Base-by-base conservation (phyloP, 2,113 vertebrate genomes). In the Numenius arquata region DNA sequence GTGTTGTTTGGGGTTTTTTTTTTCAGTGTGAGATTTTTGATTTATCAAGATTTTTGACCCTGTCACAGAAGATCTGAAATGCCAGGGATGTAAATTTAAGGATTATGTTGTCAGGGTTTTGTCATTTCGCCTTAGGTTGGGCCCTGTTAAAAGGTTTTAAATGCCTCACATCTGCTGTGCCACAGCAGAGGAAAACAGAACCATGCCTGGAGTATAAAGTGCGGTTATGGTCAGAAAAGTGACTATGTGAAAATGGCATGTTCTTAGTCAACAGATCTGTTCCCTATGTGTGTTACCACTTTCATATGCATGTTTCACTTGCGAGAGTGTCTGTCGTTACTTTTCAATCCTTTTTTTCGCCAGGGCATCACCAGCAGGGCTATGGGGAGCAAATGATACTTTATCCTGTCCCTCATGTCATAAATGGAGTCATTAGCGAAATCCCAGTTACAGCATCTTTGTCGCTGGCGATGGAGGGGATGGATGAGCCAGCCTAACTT, bases 161-260 rank as follows among this genome's bases (percentile, higher is more conserved):
- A 91, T 72, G 63, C 30, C 91, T 95, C 79, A 80, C 80, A 88
- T 94, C 72, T 97, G 90, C 90, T 92, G 20, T 94, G 62, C 78
- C 82, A 74, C 45, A 76, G 66, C 53, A 61, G 43, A 95, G 61
- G 58, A 90, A 94, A 96, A 74, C 66, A 93, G 63, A 95, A 58
- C 77, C 50, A 30, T 87, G 84, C 79, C 85, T 93, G 84, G 70
- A 93, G 77, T 58, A 79, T 41, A 32, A 85, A 94, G 76, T 82
- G 90, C 41, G 75, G 92, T 94, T 95, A 61, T 25, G 59, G 87
- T 77, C 88, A 91, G 89, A 93, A 85, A 94, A 96, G 66, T 83
- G 84, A 92, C 94, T 95, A 38, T 43, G 83, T 85, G 91, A 73
- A 96, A 89, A 94, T 32, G 77, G 81, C 87, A 94, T 96, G 81